Base-by-base conservation (phyloP, 2,113 vertebrate genomes). In the Notechis scutatus region DNA sequence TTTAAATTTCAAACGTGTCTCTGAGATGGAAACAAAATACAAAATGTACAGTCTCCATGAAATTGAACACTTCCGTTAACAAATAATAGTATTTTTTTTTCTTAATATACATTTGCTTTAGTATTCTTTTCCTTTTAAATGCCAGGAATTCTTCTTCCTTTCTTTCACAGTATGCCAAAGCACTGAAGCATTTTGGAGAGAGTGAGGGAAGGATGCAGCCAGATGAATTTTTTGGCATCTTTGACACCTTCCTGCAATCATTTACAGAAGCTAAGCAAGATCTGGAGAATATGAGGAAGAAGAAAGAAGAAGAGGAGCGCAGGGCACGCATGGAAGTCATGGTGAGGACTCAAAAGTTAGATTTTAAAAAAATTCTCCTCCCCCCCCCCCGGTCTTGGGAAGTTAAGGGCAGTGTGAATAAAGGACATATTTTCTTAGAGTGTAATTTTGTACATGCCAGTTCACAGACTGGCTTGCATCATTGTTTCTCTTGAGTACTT, bases 211-310 rank as follows among this genome's bases (percentile, higher is more conserved):
- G 98, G 96, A 98, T 99, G 98, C 99, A 99, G 97, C 99, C 99
- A 0, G 99, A 99, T 50, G 99, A 99, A 94, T 99, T 99, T 98
- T 99, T 99, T 47, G 99, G 99, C 92, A 99, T 99, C 96, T 99
- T 99, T 0, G 99, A 99, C 97, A 98, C 98, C 94, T 99, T 99
- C 97, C 96, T 99, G 88, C 98, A 98, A 97, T 99, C 99, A 15
- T 99, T 99, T 96, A 95, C 93, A 0, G 99, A 99, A 95, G 99
- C 99, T 34, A 97, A 98, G 92, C 99, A 99, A 95, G 99, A 99
- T 96, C 98, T 99, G 96, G 99, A 99, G 96, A 98, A 99, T 96
- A 99, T 99, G 99, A 98, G 98, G 96, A 98, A 98, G 81, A 98
- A 98, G 95, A 99, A 99, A 89, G 99, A 99, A 45, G 99, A 99